Evolutionary conservation across 53 echinoderm and acorn worm species (phyloP), one percentile per base, ranked within the genome.

Genomic region (Mesocentrotus franciscanus): DNA sequence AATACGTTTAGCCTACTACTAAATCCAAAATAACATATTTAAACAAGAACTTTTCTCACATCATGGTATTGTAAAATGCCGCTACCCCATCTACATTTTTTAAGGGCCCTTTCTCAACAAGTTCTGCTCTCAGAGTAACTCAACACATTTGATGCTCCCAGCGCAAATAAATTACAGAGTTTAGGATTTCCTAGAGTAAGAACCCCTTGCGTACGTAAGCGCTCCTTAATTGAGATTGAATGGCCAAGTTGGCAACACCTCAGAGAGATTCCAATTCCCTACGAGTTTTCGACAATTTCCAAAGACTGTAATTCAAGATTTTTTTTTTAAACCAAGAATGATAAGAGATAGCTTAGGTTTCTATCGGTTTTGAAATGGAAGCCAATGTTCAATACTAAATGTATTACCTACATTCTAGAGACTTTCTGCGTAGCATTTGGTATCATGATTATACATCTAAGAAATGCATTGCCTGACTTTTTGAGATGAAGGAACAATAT

Each of bases 121-220:
- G 27, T 57, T 2, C n/a, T 85, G 26, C 26, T 85, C 79, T 39
- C 10, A 18, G 79, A 17, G 85, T 85, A 85, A 85, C 85, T 85
- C 58, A 85, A 85, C 42, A 85, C 57, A 85, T 56, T n/a, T 85
- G 85, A 85, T 57, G 85, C 58, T 85, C 85, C 85, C 26, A 85
- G 85, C 58, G n/a, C 56, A 85, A 85, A 85, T 85, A 85, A 56
- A 85, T 85, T 85, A 85, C 85, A n/a, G 85, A 58, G 85, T 85
- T 85, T 85, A 85, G 85, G 85, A 85, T 85, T 85, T 85, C 85
- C 56, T 8, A 58, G 1, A 4, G 26, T 85, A 8, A 36, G 85
- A 58, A 58, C 10, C 10, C 58, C 34, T 12, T 27, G 20, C 39
- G 85, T 9, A 85, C 58, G 85, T 85, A 85, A 58, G 58, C 34